A percentile compares a stretch with the other conserved stretches of the same genome.
Conservation (phyloP, 53 echinoderm and acorn worm genomes). For the Hippasteria phrygiana region DNA sequence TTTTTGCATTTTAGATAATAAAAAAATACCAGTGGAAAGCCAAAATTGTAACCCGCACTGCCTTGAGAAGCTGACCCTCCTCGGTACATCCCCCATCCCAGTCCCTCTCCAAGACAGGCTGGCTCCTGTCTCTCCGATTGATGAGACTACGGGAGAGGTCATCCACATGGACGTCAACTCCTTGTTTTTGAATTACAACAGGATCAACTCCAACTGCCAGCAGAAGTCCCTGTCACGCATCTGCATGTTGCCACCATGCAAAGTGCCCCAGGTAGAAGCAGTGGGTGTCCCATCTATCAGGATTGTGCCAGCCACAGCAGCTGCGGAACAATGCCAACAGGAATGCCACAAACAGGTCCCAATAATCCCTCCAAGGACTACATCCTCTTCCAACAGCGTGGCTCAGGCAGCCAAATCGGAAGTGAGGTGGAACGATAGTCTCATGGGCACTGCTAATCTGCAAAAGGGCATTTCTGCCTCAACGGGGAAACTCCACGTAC, state of each 20-base stretch:
- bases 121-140: slow-evolving; percentile 2
- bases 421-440: background rate
- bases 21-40: no score
- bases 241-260: background rate
- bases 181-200: background rate
- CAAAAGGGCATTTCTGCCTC: slow-evolving; percentile 36
- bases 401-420: background rate
- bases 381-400: background rate
- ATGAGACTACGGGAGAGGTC: slow-evolving; percentile 29
- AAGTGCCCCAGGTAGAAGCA: background rate
- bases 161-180: slow-evolving; percentile 19
- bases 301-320: background rate
- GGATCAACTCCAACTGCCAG: background rate
- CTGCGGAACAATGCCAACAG: background rate
- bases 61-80: background rate
- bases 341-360: background rate
- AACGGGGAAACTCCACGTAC: slow-evolving; percentile 22
- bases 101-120: background rate
- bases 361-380: slow-evolving; percentile 34
- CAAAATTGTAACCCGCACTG: no score
- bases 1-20: no score
- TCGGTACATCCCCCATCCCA: background rate
- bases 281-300: background rate
- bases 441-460: background rate
- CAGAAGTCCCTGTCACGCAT: background rate